phyloP scores from a whole-genome alignment of 2,113 vertebrate species.

The Podilymbus podiceps region DNA sequence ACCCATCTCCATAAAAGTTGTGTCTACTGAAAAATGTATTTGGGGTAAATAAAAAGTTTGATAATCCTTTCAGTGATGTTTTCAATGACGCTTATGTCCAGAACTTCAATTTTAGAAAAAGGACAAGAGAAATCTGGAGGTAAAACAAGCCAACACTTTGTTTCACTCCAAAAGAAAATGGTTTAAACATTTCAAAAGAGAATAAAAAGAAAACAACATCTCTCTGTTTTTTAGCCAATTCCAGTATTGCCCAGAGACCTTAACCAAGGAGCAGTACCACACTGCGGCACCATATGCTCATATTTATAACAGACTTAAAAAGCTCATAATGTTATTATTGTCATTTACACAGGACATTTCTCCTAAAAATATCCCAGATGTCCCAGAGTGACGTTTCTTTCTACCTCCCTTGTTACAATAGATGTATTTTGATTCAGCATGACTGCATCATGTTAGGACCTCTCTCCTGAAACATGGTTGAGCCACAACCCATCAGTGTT shows the following conservation, averaged over 20 bases:
- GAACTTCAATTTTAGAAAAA: not conserved
- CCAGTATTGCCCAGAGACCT: slow-evolving; percentile 31
- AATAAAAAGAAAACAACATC: not conserved
- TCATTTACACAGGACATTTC: not conserved
- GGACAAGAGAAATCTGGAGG: not conserved
- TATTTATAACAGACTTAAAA: slow-evolving; percentile 51
- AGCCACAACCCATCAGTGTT: not conserved
- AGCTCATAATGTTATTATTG: not conserved
- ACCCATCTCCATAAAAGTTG: not conserved
- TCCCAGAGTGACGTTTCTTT: not conserved
- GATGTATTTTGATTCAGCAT: not conserved
- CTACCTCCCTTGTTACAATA: not conserved
- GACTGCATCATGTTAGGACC: not conserved
- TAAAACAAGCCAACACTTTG: not conserved
- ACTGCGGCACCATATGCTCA: slow-evolving; percentile 36
- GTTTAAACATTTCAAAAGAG: not conserved
- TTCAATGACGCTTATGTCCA: not conserved
- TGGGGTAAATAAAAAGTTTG: slow-evolving; percentile 10
- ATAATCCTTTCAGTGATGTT: slow-evolving; percentile 16
- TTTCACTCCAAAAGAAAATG: not conserved
- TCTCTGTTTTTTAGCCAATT: not conserved
- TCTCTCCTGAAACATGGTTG: not conserved
- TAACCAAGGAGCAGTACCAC: slow-evolving; percentile 3
- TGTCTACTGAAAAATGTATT: slow-evolving; percentile 43
- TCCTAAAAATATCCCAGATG: slow-evolving; percentile 6